Percentiles rank a stretch among this genome's conserved stretches.
Conservation (phyloP, 2,888 invertebrate species). For the Halictus quadricinctus region DNA sequence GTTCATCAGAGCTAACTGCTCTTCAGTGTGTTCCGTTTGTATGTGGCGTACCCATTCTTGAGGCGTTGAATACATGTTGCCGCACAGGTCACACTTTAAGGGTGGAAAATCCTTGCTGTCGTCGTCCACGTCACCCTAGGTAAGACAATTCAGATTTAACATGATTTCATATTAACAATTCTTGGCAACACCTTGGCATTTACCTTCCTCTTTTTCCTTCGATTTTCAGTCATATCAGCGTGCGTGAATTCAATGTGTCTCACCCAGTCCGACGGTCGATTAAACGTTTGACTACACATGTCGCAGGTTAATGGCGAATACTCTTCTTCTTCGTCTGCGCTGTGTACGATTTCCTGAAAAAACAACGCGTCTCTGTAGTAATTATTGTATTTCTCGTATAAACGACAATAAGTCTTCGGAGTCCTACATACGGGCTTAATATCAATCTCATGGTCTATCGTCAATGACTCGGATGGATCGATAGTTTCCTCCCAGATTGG, state of each 20-base stretch:
- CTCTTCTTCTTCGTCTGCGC: constrained; percentile 83
- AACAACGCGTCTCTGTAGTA: background rate
- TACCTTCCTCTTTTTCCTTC: constrained; percentile 81
- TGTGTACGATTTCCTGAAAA: constrained; percentile 80
- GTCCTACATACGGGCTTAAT: constrained; percentile 86
- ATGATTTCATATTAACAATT: background rate
- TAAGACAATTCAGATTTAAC: constrained; percentile 14
- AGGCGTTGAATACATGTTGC: constrained; percentile 88
- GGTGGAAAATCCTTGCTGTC: constrained; percentile 88
- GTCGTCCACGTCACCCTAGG: constrained; percentile 87
- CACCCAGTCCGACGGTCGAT: constrained; percentile 92
- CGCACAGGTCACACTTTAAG: constrained; percentile 90
- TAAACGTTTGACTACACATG: constrained; percentile 92
- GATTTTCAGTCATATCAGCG: constrained; percentile 85
- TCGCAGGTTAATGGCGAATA: constrained; percentile 92
- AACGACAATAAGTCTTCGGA: background rate
- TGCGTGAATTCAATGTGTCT: constrained; percentile 91
- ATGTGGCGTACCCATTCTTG: constrained; percentile 95
- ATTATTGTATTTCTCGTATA: background rate
- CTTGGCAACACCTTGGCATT: background rate
- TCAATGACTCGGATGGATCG: constrained; percentile 87
- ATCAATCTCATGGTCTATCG: constrained; percentile 87
- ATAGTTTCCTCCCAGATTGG: constrained; percentile 89
- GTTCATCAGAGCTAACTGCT: constrained; percentile 90
- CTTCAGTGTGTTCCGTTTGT: constrained; percentile 92